Percentiles rank a stretch among this genome's conserved stretches.
Evolutionary conservation across 2,888 invertebrate species (phyloP).

Genomic region (Melinaea marsaeus): DNA sequence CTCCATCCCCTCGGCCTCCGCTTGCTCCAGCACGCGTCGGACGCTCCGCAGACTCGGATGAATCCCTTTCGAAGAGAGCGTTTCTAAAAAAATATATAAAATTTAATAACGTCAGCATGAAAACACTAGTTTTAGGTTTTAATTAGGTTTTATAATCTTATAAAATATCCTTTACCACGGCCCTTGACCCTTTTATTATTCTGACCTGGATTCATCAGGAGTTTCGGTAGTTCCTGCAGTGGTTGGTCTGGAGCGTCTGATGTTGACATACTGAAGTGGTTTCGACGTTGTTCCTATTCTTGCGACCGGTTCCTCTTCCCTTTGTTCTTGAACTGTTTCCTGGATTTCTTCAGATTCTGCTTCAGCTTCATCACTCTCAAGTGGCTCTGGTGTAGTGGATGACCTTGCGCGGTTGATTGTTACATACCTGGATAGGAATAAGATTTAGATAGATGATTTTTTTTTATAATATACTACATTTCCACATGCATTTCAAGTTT

Average conservation of each 20-base stretch:
- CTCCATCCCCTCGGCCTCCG: conserved; percentile 24
- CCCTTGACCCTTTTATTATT: too few species aligned
- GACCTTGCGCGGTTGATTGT: conserved; percentile 80
- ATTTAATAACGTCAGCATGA: neutral
- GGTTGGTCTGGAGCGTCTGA: conserved; percentile 80
- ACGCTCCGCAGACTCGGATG: conserved; percentile 50
- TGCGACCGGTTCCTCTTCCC: conserved; percentile 40
- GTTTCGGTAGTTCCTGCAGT: conserved; percentile 51
- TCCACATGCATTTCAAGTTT: neutral
- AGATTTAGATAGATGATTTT: neutral
- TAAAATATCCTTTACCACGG: conserved; percentile 50
- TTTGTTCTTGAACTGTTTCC: conserved; percentile 6
- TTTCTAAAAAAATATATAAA: conserved; percentile 49
- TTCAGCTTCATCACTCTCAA: conserved; percentile 44
- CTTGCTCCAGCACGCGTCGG: conserved; percentile 39
- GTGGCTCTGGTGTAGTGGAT: conserved; percentile 49
- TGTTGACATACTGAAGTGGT: conserved; percentile 83
- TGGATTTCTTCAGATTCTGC: conserved; percentile 46
- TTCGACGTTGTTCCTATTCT: conserved; percentile 57
- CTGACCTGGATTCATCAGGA: conserved; percentile 55
- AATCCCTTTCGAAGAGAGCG: conserved; percentile 64
- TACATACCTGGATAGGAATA: conserved; percentile 64
- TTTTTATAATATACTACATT: neutral
- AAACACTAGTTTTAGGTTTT: conserved; percentile 12
- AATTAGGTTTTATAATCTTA: conserved; percentile 42